Evolutionary conservation across 2,797 vertebrate species (phyloP), one percentile per base, ranked within the genome.

Genomic region (Pachyuromys duprasi): DNA sequence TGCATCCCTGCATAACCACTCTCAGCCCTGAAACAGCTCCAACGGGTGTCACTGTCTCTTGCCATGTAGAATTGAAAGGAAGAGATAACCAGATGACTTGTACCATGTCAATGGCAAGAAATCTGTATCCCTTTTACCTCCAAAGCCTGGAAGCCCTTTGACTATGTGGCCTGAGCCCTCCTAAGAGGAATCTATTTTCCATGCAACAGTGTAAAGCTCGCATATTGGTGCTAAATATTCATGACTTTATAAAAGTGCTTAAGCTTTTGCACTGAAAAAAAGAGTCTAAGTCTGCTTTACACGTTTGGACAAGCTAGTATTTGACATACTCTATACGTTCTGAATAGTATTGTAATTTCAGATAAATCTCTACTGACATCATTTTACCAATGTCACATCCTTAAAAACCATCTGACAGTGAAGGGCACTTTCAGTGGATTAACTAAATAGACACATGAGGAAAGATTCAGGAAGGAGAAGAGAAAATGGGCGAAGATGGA

Each of bases 301-400:
- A 97, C 94, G 95, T 96, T 97, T 96, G 92, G 94, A 97, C 97
- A 97, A 97, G 96, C 82, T 95, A 53, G 90, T 92, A 89, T 95
- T 97, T 97, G 95, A 97, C 95, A 97, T 89, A 89, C 22, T 96
- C 86, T 96, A 20, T 97, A 92, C 95, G 95, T 97, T 96, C 97
- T 96, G 96, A 96, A 93, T 89, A 81, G 63, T 78, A 97, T 97
- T 98, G 97, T 97, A 97, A 96, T 97, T 97, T 98, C 95, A 98
- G 97, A 97, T 96, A 96, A 96, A 95, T 97, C 93, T 96, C 94
- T 79, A 53, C 94, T 96, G 96, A 96, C 95, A 96, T 92, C 86
- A 84, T 78, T 96, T 97, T 79, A 87, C 53, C 76, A 84, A 83
- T 93, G 95, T 93, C 90, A 93, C 57, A 90, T 86, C 75, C 90